Base-by-base conservation (phyloP, 1,140 invertebrate genomes). In the Drosophila arizonae region DNA sequence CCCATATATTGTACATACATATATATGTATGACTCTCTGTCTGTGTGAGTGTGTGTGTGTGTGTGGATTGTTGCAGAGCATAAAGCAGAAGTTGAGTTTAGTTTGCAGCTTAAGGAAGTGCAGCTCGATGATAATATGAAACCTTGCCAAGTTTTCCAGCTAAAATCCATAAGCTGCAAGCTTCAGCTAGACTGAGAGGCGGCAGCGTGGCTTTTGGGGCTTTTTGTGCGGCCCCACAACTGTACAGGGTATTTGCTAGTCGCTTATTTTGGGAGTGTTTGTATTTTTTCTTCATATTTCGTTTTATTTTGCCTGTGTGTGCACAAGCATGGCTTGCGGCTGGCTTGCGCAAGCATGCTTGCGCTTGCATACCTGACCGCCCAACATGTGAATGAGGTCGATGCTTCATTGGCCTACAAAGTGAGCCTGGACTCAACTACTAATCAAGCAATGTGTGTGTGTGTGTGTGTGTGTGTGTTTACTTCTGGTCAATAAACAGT, bases 321-420 rank as follows among this genome's bases (percentile, higher is more conserved):
- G 30, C n/a, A 66, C 52, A 66, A 57, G 52, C 28, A 46, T 56
- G 52, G 26, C 52, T 36, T 21, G 17, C 30, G 24, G 64, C 33
- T 28, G 39, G 33, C 45, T 61, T 61, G 6, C 26, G 56, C 55
- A 68, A 68, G 36, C 65, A 60, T 61, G 65, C 57, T 69, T 62
- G 50, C 33, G 57, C 50, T 54, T 55, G 33, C 21, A 55, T 36
- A 45, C 26, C 66, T 45, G 48, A 33, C 56, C 45, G 43, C 26
- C 17, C 13, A 26, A 36, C 15, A 41, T 30, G 48, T 39, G 30
- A 36, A 52, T 66, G 24, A 56, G 43, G n/a, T 36, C 30, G 45
- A 51, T 48, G 48, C 6, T 52, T 28, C 24, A 36, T 9, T 45
- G 26, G 15, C 13, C 26, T 9, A 45, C 61, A 63, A 63, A 63